Conservation (phyloP, 2,888 invertebrate species). For the Lagria hirta region DNA sequence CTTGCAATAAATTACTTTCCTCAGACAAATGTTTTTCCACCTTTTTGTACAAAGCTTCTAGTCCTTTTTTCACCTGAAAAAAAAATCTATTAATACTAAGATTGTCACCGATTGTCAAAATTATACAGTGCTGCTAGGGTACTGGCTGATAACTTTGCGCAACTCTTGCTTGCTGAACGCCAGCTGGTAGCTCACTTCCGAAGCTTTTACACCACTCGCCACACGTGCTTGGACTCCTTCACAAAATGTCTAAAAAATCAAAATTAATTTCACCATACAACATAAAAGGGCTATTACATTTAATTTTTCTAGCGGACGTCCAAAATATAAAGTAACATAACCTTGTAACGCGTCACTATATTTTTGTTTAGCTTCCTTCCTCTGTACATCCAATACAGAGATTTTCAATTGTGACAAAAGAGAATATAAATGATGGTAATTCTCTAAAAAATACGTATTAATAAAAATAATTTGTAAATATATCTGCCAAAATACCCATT, state of each 20-base stretch:
- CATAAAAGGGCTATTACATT: conserved; percentile 64
- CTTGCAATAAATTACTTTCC: conserved; percentile 90
- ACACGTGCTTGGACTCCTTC: conserved; percentile 95
- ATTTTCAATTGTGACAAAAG: conserved; percentile 87
- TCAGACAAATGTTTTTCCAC: conserved; percentile 97
- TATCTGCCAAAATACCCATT: conserved; percentile 63
- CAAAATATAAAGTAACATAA: conserved; percentile 95
- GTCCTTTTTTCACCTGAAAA: conserved; percentile 84
- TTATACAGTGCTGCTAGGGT: conserved; percentile 73
- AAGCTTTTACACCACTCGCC: conserved; percentile 90
- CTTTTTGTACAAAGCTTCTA: conserved; percentile 91
- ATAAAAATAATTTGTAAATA: neutral
- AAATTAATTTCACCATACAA: conserved; percentile 3
- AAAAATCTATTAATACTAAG: no score
- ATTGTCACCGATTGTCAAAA: no score
- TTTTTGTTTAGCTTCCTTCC: conserved; percentile 86
- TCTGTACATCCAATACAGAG: conserved; percentile 78
- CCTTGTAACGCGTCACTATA: conserved; percentile 87
- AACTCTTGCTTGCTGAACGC: conserved; percentile 97
- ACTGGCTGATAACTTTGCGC: conserved; percentile 89
- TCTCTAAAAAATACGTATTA: conserved; percentile 62
- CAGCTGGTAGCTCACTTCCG: conserved; percentile 97
- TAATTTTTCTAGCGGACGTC: conserved; percentile 86
- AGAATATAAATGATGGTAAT: conserved; percentile 91
- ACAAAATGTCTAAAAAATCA: conserved; percentile 78